Evolutionary conservation across 1,140 invertebrate species (phyloP), one percentile per base, ranked within the genome.

Genomic region (Panulirus ornatus): DNA sequence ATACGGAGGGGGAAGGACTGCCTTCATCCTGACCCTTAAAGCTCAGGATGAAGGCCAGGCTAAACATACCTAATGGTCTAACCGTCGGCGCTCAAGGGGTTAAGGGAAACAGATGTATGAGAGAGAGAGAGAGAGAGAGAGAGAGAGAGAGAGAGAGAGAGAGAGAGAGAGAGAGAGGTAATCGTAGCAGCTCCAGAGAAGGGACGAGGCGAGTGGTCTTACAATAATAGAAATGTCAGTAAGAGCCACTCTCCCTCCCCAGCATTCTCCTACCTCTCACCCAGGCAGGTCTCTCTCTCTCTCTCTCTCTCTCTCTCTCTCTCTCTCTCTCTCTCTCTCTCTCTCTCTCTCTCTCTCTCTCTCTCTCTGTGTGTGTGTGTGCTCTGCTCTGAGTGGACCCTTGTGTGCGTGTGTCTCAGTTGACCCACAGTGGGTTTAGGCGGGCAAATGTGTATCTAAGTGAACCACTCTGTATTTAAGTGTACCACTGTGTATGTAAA

Each of bases 61-160:
- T n/a, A n/a, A n/a, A n/a, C n/a, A n/a, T n/a, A n/a, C n/a, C n/a
- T n/a, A n/a, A n/a, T n/a, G n/a, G n/a, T n/a, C n/a, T 22, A 66
- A 6, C 22, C 5, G 63, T 22, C 22, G 63, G 22, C 44, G 14
- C 44, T 6, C 44, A 47, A 5, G n/a, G n/a, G n/a, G 44, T 47
- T 47, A 47, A 47, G 30, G 63, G 5, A n/a, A n/a, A n/a, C n/a
- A n/a, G 63, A 38, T 27, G 34, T 5, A 30, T 79, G 22, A 79
- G 76, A 30, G 51, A 83, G 58, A 27, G 54, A 19, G 54, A 38
- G 54, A 83, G 11, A 42, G 54, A 66, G 47, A 42, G n/a, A 27
- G 54, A 22, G 81, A 66, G 34, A 38, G 81, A 34, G 54, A 38
- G 9, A 19, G 54, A 38, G 81, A 38, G 9, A 27, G 78, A 54